Evolutionary conservation across 2,888 invertebrate genomes (phyloP).

Genomic region (Amphiduros pacificus): DNA sequence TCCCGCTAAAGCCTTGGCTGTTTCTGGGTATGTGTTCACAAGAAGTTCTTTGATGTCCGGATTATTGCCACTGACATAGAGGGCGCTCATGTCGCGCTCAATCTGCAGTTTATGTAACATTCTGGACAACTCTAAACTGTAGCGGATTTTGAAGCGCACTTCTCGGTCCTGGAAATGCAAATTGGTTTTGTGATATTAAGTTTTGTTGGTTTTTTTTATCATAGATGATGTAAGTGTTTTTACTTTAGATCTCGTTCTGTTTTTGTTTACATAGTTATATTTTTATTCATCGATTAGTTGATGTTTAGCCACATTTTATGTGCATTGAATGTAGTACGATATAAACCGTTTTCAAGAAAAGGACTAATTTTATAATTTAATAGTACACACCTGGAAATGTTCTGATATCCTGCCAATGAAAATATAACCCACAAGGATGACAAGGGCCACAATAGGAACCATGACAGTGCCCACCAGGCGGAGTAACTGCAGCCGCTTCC

Average conservation of each 20-base stretch:
- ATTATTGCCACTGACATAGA: slow-evolving; percentile 41
- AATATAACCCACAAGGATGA: slow-evolving; percentile 41
- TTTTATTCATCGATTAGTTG: too few species aligned
- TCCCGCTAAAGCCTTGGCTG: slow-evolving; percentile 38
- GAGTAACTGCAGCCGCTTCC: slow-evolving; percentile 43
- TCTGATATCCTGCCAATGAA: slow-evolving; percentile 26
- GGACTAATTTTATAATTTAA: too few species aligned
- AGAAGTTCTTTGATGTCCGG: slow-evolving; percentile 41
- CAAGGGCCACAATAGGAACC: slow-evolving; percentile 39
- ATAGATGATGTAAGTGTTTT: too few species aligned
- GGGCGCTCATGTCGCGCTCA: slow-evolving; percentile 47
- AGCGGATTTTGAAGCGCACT: slow-evolving; percentile 13
- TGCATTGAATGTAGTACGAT: too few species aligned
- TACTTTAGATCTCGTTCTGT: too few species aligned
- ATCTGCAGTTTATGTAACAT: slow-evolving; percentile 10
- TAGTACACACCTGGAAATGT: too few species aligned
- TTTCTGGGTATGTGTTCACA: slow-evolving; percentile 39
- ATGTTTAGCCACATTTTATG: too few species aligned
- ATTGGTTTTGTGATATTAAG: too few species aligned
- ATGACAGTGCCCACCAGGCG: slow-evolving; percentile 43
- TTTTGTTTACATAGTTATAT: too few species aligned
- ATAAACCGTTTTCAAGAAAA: too few species aligned
- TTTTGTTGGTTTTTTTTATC: too few species aligned
- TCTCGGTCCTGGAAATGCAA: slow-evolving; percentile 7
- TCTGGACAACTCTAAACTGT: slow-evolving; percentile 14